Conservation (phyloP, 1,140 invertebrate species). For the Diploscapter pachys region DNA sequence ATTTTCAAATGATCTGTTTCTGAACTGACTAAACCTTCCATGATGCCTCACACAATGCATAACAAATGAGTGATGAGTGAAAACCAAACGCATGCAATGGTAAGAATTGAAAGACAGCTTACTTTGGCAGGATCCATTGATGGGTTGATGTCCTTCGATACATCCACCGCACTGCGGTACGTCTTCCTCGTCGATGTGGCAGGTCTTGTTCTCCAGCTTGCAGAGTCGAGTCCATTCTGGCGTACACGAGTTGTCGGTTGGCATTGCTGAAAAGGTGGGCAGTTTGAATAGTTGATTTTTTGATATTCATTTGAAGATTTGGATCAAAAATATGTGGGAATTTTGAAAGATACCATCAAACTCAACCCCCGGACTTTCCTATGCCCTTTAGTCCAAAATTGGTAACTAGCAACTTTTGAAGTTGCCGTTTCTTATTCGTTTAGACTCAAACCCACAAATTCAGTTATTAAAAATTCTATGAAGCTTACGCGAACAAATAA, state of each 20-base stretch:
- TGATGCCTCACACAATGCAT: background rate
- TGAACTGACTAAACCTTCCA: no score
- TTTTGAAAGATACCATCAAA: no score
- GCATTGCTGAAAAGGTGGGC: background rate
- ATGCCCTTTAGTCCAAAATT: no score
- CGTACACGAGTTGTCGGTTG: constrained; percentile 23
- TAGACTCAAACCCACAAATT: background rate
- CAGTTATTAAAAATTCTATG: constrained; percentile 4
- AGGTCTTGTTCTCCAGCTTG: constrained; percentile 48
- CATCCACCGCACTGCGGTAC: constrained; percentile 52
- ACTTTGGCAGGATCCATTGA: constrained; percentile 52
- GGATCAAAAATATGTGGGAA: no score
- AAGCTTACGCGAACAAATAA: constrained; percentile 28
- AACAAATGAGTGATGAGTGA: background rate
- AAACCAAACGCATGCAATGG: background rate
- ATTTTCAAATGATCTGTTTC: no score
- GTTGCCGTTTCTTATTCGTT: background rate
- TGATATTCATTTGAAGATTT: no score
- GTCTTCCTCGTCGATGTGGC: constrained; percentile 53
- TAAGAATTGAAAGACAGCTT: constrained; percentile 7
- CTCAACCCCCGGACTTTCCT: no score
- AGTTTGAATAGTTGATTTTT: background rate
- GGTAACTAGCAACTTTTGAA: no score
- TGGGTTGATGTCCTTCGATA: constrained; percentile 49
- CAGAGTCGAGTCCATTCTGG: constrained; percentile 44